phyloP scores from a whole-genome alignment of 2,888 invertebrate genomes.

The Prenolepis imparis region DNA sequence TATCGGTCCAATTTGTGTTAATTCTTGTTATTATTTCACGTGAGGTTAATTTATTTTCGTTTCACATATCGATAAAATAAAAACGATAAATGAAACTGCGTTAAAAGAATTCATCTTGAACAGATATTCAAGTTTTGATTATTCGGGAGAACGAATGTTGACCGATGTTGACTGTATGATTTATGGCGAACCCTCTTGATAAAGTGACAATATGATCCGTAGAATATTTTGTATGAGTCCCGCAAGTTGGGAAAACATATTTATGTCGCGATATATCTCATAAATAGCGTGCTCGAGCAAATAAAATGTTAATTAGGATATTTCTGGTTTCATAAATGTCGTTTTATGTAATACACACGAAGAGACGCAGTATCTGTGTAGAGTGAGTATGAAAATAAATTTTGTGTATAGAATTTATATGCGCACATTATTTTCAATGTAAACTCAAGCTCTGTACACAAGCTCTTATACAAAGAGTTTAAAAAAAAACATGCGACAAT shows the following conservation, averaged over 20 bases:
- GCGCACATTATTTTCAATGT: not conserved
- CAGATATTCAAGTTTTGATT: slow-evolving; percentile 12
- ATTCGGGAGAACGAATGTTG: not conserved
- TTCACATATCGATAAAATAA: not conserved
- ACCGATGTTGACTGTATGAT: not conserved
- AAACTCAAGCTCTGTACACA: not conserved
- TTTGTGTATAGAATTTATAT: not conserved
- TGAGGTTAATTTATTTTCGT: slow-evolving; percentile 18
- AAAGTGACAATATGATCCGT: slow-evolving; percentile 10
- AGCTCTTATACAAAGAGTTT: not conserved
- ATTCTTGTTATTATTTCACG: not conserved
- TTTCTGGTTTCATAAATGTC: slow-evolving; percentile 23
- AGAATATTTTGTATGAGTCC: not conserved
- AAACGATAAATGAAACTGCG: not conserved
- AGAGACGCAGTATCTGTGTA: not conserved
- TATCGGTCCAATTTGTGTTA: slow-evolving; percentile 20
- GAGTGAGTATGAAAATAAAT: not conserved
- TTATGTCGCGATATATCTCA: not conserved
- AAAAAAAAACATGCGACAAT: not conserved
- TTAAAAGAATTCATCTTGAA: not conserved
- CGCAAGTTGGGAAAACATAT: slow-evolving; percentile 3
- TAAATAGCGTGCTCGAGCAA: slow-evolving; percentile 27
- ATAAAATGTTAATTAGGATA: slow-evolving; percentile 45
- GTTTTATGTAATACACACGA: not conserved
- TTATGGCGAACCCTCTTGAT: not conserved